Conservation (phyloP, 2,888 invertebrate genomes). For the Microctonus hyperodae region DNA sequence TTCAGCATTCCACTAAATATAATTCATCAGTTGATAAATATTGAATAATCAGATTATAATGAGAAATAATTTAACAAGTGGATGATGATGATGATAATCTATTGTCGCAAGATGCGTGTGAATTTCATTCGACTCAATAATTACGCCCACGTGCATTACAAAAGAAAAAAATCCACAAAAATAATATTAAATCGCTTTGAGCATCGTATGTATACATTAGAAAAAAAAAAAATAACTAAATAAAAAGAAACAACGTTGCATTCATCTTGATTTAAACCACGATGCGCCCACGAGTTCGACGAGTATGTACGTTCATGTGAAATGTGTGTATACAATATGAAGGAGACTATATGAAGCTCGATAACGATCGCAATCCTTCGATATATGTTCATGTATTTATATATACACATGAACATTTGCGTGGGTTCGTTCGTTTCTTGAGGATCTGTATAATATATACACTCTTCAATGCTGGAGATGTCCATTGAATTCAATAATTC, state of each 20-base stretch:
- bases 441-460: slow-evolving; percentile 7
- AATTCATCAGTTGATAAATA: too few species aligned
- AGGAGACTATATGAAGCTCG: slow-evolving; percentile 39
- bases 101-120: too few species aligned
- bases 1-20: too few species aligned
- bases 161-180: neutral
- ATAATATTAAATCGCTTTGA: slow-evolving; percentile 6
- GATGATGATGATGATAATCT: too few species aligned
- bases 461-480: slow-evolving; percentile 11
- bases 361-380: slow-evolving; percentile 45
- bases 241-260: slow-evolving; percentile 18
- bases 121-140: too few species aligned
- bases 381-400: too few species aligned
- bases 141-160: too few species aligned
- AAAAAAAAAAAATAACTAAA: slow-evolving; percentile 17
- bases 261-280: slow-evolving; percentile 38
- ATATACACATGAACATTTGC: slow-evolving; percentile 27
- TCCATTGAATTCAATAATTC: slow-evolving; percentile 34
- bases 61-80: too few species aligned
- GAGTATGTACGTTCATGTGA: slow-evolving; percentile 30
- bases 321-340: slow-evolving; percentile 37
- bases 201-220: neutral
- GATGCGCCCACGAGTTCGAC: slow-evolving; percentile 41
- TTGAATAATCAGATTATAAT: too few species aligned
- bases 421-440: slow-evolving; percentile 33